Evolutionary conservation across 1,140 invertebrate species (phyloP).

Genomic region (Rhagoletis pomonella): DNA sequence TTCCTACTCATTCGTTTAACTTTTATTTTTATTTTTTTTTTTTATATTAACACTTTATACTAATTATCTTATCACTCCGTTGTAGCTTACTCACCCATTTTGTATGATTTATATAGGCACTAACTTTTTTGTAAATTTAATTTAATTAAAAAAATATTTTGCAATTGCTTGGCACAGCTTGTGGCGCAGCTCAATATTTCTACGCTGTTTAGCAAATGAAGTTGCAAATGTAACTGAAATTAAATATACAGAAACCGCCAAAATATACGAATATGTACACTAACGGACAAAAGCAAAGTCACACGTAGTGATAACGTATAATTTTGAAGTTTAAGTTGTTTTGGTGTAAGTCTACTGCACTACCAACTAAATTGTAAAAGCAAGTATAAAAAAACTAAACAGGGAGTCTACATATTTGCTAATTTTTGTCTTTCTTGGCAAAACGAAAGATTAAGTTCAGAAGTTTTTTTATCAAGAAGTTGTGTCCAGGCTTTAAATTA

Average conservation of each 20-base stretch:
- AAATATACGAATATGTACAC: conserved; percentile 19
- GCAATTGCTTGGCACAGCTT: neutral
- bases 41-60: no score
- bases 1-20: no score
- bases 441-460: no score
- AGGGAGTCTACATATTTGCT: neutral
- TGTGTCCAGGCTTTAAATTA: no score
- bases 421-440: neutral
- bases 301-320: neutral
- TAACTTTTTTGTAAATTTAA: conserved; percentile 2
- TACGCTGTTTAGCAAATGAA: neutral
- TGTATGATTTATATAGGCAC: neutral
- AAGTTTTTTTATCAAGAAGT: no score
- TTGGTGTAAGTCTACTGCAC: neutral
- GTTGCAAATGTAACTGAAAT: conserved; percentile 3
- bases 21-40: no score
- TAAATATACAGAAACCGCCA: conserved; percentile 16
- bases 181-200: neutral
- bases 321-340: no score
- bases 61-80: no score
- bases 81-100: conserved; percentile 12
- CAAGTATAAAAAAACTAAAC: no score
- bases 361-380: no score
- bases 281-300: neutral
- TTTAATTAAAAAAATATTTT: conserved; percentile 1